Base-by-base conservation (phyloP, 2,888 invertebrate species). In the Xestia xanthographa region DNA sequence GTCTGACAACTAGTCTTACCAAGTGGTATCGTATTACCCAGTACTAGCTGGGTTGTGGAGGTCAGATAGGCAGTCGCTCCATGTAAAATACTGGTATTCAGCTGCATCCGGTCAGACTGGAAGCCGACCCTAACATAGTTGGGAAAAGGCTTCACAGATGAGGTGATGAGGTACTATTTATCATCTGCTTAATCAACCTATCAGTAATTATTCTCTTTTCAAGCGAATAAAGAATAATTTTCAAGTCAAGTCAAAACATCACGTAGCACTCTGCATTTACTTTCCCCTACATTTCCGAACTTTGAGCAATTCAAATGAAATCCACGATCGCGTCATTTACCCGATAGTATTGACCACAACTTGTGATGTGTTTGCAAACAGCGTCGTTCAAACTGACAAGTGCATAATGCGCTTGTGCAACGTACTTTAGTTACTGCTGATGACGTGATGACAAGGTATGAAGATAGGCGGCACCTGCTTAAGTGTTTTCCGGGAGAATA, bases 331-430 rank as follows among this genome's bases (percentile, higher is more conserved):
- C 3, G 63, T 65, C 34, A 34, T 67, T 66, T 50, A 70, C 63
- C 17, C 29, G 34, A 72, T 62, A 50, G 9, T 34, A 60, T 9
- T 53, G 67, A 66, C 70, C 58, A 77, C 72, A 77, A 83, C 14
- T 29, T 34, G 80, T 65, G 74, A 83, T 83, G 62, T 71, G 48
- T 80, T 77, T 80, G 68, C 80, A 71, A 69, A 75, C 34, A 22
- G 43, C 71, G 50, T 80, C 56, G 53, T n/a, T 29, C 67, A 34
- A 68, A 83, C 73, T 71, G 83, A 80, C 80, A 53, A 56, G 50
- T 62, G 72, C 77, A 73, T 83, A 80, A 80, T 77, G 65, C 26
- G 12, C 70, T 82, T 82, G 69, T 79, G 79, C 63, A 82, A 82
- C 58, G 20, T 26, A 66, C 68, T 66, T 58, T 50, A 41, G 58